Evolutionary conservation across 2,888 invertebrate species (phyloP), one percentile per base, ranked within the genome.

Genomic region (Venustoraphidia nigricollis): DNA sequence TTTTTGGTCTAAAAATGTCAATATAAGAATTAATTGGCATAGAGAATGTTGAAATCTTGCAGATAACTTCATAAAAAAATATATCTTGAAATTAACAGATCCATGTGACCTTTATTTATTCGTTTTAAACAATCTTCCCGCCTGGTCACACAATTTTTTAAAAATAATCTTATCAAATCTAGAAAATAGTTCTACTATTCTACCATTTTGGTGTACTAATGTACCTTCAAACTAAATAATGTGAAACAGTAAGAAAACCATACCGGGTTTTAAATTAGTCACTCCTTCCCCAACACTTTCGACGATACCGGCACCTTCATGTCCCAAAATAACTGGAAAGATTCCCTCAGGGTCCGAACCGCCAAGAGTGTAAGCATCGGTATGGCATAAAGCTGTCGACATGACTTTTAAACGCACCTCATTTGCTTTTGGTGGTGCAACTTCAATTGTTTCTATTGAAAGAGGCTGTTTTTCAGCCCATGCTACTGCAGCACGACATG

Each of bases 301-400:
- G n/a, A 97, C 95, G 57, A 96, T 77, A 37, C 96, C 96, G 48
- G 82, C 85, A 36, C 97, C 97, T 69, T 98, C 98, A 61, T 98
- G 98, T 0, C 98, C 98, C 44, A 98, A 72, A 55, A 98, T 71
- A 4, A 88, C 86, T 0, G 97, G 97, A 59, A 95, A 95, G 10
- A 82, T 68, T 6, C 93, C 94, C 67, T 95, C 94, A 0, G 93
- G 83, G 66, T 95, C 94, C 52, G 80, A 75, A 2, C 95, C 95
- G 53, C 81, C 79, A 35, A 91, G 67, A 1, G 95, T 92, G 62
- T 89, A 93, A 0, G 90, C 83, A 67, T 95, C 95, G 0, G 94
- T 95, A 61, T 95, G 95, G 61, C 95, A 95, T 10, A 95, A 73
- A 17, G 80, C 93, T 48, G 87, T 87, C 40, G 86, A 81, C 1